Base-by-base conservation (phyloP, 2,113 vertebrate species). In the Oceanites oceanicus region DNA sequence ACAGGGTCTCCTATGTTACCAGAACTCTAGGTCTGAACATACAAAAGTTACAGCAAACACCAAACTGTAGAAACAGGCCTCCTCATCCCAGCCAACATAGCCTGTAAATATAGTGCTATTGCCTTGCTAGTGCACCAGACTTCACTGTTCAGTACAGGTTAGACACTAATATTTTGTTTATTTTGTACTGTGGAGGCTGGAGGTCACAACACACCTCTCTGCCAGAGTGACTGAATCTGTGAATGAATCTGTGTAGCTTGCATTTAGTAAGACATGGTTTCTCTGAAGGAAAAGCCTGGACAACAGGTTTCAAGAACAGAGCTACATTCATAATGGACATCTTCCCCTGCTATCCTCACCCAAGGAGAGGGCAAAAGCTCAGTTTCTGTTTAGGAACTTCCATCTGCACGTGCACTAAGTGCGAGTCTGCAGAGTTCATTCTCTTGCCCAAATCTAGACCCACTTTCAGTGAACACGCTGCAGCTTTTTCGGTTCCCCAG, bases 1-100 rank as follows among this genome's bases (percentile, higher is more conserved):
- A 11, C 0, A 0, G 19, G 12, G 6, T 52, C 5, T 49, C 15
- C 44, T 32, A 6, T 32, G 18, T 65, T 84, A 26, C 6, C 17
- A 67, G 67, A 49, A 9, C 5, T 34, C 14, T 11, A n/a, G 6
- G 8, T 44, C 44, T 2, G 0, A 76, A 55, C 44, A 67, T 6
- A n/a, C 4, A 49, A 42, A 66, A 32, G 4, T 22, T 73, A 73
- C 6, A 61, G 29, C 38, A 77, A 86, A 44, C 18, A 17, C 5
- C 36, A 62, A 47, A 19, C 38, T 53, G 17, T 18, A 87, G 38
- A 89, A 82, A 66, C 34, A 58, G 26, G 76, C 13, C 7, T 40
- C 22, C 27, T 79, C 32, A 65, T 32, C 40, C 26, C 71, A 58
- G n/a, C 10, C 44, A 50, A 36, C 9, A 68, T 1, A 70, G 25